Base-by-base conservation (phyloP, 2,797 vertebrate species). In the Gambelia wislizenii region DNA sequence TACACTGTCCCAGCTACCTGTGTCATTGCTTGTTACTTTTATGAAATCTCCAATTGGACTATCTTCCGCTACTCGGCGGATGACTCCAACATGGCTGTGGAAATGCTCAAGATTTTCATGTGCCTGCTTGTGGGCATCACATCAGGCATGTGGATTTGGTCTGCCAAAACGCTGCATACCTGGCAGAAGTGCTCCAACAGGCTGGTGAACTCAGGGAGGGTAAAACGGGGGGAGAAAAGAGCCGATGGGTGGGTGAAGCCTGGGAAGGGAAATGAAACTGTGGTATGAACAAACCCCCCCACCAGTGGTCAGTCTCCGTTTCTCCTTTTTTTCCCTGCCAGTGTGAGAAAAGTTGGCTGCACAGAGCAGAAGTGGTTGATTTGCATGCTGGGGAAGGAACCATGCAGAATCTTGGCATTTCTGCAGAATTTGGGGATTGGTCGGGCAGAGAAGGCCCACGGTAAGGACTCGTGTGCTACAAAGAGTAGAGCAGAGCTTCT, bases 61-160 rank as follows among this genome's bases (percentile, higher is more conserved):
- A 95, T 99, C 92, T 99, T 99, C 95, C 97, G 96, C 87, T 98
- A 98, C 94, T 98, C 97, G 0, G 97, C 98, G 0, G 96, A 98
- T 54, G 98, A 99, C 96, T 99, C 99, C 20, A 99, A 99, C 42
- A 98, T 98, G 95, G 98, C 98, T 0, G 98, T 99, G 14, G 99
- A 99, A 95, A 99, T 99, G 99, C 97, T 99, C 22, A 98, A 98
- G 91, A 99, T 99, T 93, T 99, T 99, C 95, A 99, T 99, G 99
- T 99, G 98, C n/a, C 97, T 99, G 93, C 97, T 99, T 4, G 99
- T 99, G 91, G 99, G 99, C 92, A 99, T 99, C 96, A 99, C 99
- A 0, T 99, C 99, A 0, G 98, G 99, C 91, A 99, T 99, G 99
- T 99, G 99, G 99, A 99, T 99, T 95, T 99, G 99, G 99, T 99